These are phyloP conservation scores for Zaprionus taronus DNA, from an alignment of 1,140 invertebrate species.

Conservation along the genomic window DNA sequence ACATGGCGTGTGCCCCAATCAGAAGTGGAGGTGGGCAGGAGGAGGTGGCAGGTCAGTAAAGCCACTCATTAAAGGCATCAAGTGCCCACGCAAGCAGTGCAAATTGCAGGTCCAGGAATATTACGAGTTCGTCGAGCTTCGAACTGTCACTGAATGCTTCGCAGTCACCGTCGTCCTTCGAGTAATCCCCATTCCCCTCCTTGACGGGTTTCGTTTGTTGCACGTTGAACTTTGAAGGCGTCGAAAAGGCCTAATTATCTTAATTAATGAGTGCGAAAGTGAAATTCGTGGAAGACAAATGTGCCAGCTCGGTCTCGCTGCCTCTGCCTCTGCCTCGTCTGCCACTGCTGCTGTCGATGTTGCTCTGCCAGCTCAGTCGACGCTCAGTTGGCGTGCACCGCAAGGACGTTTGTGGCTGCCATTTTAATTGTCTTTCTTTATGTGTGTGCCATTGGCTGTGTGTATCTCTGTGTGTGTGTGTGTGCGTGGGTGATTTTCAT, in stretches of 20 bases:
- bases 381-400: conserved; percentile 55
- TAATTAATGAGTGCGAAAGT: conserved; percentile 81
- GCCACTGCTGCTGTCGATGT: conserved; percentile 19
- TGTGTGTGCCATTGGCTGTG: neutral
- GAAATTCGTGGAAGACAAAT: conserved; percentile 82
- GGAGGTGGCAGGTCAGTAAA: conserved; percentile 18
- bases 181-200: conserved; percentile 6
- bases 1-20: conserved; percentile 45
- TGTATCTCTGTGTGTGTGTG: conserved; percentile 27
- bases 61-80: conserved; percentile 64
- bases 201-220: conserved; percentile 32
- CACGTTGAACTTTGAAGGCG: conserved; percentile 78
- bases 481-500: conserved; percentile 72
- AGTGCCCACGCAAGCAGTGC: conserved; percentile 45
- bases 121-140: conserved; percentile 37
- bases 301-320: conserved; percentile 44
- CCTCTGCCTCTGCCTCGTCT: conserved; percentile 1
- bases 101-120: conserved; percentile 55
- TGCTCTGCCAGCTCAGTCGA: conserved; percentile 43
- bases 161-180: conserved; percentile 29
- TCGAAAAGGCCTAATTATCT: conserved; percentile 82
- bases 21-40: conserved; percentile 26
- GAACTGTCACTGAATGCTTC: conserved; percentile 55
- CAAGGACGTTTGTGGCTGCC: conserved; percentile 78
- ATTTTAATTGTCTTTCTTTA: conserved; percentile 76